These are phyloP conservation scores for Euborellia annulipes DNA, from an alignment of 1,140 invertebrate genomes.

Conservation along the genomic window DNA sequence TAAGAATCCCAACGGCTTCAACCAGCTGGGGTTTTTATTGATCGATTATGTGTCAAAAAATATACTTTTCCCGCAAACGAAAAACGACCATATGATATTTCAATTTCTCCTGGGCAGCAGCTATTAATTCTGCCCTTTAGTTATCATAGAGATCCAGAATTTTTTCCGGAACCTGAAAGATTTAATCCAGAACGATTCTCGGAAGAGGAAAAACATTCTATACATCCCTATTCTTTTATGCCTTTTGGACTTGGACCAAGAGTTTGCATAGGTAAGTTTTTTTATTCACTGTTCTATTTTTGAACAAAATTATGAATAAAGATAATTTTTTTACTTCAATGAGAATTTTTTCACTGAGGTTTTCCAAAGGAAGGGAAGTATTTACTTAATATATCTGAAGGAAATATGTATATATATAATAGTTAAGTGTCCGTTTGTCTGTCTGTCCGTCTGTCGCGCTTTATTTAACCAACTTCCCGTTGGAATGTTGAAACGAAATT, in stretches of 20 bases:
- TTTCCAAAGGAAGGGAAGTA: too few relatives aligned
- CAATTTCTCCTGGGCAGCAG: slow-evolving; percentile 17
- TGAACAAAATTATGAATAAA: too few relatives aligned
- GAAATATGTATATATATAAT: too few relatives aligned
- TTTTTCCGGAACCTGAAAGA: slow-evolving; percentile 30
- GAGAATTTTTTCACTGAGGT: too few relatives aligned
- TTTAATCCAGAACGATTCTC: slow-evolving; percentile 36
- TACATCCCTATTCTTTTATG: slow-evolving; percentile 26
- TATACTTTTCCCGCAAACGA: slow-evolving; percentile 12
- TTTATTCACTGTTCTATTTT: too few relatives aligned
- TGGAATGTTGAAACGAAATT: too few relatives aligned
- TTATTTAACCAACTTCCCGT: too few relatives aligned
- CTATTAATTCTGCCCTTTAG: slow-evolving; percentile 28
- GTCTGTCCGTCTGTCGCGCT: too few relatives aligned
- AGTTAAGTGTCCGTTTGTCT: too few relatives aligned
- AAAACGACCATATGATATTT: slow-evolving; percentile 9
- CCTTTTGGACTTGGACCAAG: slow-evolving; percentile 38
- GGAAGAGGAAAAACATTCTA: slow-evolving; percentile 25
- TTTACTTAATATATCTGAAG: too few relatives aligned
- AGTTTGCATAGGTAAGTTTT: slow-evolving; percentile 32
- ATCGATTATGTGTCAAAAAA: slow-evolving; percentile 29
- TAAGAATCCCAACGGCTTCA: slow-evolving; percentile 35
- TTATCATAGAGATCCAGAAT: slow-evolving; percentile 33
- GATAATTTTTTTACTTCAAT: too few relatives aligned
- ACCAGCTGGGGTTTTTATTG: slow-evolving; percentile 34